Evolutionary conservation across 2,797 vertebrate species (phyloP).

Genomic region (Champsocephalus gunnari): DNA sequence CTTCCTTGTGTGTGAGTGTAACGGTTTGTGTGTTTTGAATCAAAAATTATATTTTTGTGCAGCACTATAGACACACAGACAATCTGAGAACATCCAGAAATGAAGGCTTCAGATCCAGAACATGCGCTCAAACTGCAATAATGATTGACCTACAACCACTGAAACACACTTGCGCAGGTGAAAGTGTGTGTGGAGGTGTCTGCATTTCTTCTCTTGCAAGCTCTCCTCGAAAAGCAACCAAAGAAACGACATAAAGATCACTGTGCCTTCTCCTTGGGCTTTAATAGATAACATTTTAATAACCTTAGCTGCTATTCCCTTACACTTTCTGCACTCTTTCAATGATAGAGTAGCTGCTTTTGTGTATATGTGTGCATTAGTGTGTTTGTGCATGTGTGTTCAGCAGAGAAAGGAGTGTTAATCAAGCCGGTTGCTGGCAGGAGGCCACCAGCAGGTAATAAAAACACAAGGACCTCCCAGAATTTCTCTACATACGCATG

Average conservation of each 20-base stretch:
- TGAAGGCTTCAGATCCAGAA: constrained; percentile 37
- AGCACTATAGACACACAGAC: constrained; percentile 12
- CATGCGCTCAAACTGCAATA: constrained; percentile 35
- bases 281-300: constrained; percentile 74
- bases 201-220: constrained; percentile 57
- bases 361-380: constrained; percentile 4
- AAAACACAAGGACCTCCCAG: constrained; percentile 72
- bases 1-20: constrained; percentile 63
- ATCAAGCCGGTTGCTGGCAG: constrained; percentile 71
- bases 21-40: constrained; percentile 32
- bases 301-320: constrained; percentile 59
- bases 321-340: constrained; percentile 47
- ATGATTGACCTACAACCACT: constrained; percentile 50
- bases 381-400: constrained; percentile 13
- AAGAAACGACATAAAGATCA: constrained; percentile 53
- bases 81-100: constrained; percentile 31
- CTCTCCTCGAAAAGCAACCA: constrained; percentile 51
- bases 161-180: constrained; percentile 39
- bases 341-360: constrained; percentile 46
- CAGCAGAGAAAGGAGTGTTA: constrained; percentile 56
- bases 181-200: constrained; percentile 48
- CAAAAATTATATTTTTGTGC: constrained; percentile 42
- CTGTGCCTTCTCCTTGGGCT: constrained; percentile 47
- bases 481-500: constrained; percentile 38
- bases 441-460: constrained; percentile 75